phyloP scores from a whole-genome alignment of 2,113 vertebrate genomes.

The Zootoca vivipara region DNA sequence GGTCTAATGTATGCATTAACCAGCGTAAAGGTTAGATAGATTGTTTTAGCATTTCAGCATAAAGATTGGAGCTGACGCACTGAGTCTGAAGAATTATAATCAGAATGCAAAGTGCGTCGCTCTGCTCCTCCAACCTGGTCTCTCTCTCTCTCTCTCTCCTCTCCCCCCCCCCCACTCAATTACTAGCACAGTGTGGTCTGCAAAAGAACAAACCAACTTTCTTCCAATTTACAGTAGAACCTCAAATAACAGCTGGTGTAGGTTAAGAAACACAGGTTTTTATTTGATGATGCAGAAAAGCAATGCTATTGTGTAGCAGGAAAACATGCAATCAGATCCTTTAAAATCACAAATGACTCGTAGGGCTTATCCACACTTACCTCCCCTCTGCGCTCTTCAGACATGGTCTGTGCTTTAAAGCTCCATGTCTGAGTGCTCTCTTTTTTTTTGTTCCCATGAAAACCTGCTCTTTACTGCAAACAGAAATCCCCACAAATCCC shows the following conservation, averaged over 20 bases:
- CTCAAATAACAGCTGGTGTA: slow-evolving; percentile 57
- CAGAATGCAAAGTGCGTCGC: slow-evolving; percentile 26
- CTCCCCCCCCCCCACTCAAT: not conserved
- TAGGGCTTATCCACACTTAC: too few species aligned
- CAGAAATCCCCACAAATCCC: too few species aligned
- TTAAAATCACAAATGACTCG: not conserved
- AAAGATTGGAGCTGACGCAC: slow-evolving; percentile 48
- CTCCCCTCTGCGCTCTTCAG: too few species aligned
- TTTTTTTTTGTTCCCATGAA: too few species aligned
- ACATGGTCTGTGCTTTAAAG: too few species aligned
- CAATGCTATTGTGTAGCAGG: not conserved
- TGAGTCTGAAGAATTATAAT: slow-evolving; percentile 59
- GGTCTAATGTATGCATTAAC: slow-evolving; percentile 79
- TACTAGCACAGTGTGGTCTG: not conserved
- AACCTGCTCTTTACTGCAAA: too few species aligned
- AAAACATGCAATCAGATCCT: slow-evolving; percentile 22
- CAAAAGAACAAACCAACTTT: not conserved
- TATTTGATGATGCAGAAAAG: slow-evolving; percentile 42
- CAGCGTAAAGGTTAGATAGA: slow-evolving; percentile 78
- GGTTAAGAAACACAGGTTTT: slow-evolving; percentile 52
- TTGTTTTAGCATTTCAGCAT: slow-evolving; percentile 75
- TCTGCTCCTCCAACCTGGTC: slow-evolving; percentile 12
- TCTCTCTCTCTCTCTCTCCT: not conserved
- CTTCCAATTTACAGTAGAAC: slow-evolving; percentile 14
- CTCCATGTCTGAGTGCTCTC: too few species aligned